Conservation (phyloP, 1,140 invertebrate species). For the Cydia splendana region DNA sequence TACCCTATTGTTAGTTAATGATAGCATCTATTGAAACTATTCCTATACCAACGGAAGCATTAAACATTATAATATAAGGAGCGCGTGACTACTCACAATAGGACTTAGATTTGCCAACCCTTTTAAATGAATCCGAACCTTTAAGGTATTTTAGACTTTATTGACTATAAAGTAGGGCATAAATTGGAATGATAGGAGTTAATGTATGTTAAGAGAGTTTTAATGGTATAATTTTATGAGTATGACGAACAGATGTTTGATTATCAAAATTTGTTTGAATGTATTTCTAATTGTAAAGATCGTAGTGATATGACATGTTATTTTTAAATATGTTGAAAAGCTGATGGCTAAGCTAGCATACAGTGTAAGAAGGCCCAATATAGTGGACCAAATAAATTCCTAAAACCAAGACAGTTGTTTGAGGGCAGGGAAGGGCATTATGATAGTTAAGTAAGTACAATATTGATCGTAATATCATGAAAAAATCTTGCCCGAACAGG, state of each 20-base stretch:
- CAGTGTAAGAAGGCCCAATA: too few relatives aligned
- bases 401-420: background rate
- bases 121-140: slow-evolving; percentile 63
- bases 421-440: too few relatives aligned
- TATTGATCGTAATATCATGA: too few relatives aligned
- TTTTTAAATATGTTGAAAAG: background rate
- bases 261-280: slow-evolving; percentile 38
- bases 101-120: slow-evolving; percentile 77
- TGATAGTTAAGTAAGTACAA: too few relatives aligned
- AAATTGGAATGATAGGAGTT: slow-evolving; percentile 39
- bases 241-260: slow-evolving; percentile 69
- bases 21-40: slow-evolving; percentile 33
- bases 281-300: slow-evolving; percentile 38
- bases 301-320: background rate
- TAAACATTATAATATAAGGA: slow-evolving; percentile 68
- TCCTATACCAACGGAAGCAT: slow-evolving; percentile 66
- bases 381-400: background rate
- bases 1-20: slow-evolving; percentile 3
- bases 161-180: slow-evolving; percentile 36
- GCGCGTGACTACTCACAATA: slow-evolving; percentile 78
- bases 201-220: slow-evolving; percentile 65
- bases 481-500: too few relatives aligned
- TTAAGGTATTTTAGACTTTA: slow-evolving; percentile 46
- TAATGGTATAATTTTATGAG: slow-evolving; percentile 72
- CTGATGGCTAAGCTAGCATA: too few relatives aligned